Evolutionary conservation across 2,888 invertebrate species (phyloP).

Genomic region (Neoitamus cyanurus): DNA sequence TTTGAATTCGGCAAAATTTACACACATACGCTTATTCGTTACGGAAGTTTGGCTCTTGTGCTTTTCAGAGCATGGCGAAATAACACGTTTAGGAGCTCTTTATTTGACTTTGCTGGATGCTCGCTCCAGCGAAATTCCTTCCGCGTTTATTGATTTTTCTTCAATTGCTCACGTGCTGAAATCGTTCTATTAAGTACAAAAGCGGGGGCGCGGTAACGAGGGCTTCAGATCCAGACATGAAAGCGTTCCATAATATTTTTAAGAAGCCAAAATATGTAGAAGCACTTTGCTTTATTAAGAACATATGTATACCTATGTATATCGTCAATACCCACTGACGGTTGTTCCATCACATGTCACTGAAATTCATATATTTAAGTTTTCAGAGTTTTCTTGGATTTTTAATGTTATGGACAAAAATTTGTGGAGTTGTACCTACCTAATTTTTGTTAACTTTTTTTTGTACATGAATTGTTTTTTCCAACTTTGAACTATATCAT

Average conservation of each 20-base stretch:
- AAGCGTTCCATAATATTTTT: neutral
- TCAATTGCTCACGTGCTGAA: neutral
- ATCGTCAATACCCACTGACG: too few species aligned
- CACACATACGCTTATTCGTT: neutral
- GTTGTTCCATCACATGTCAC: too few species aligned
- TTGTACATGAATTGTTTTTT: too few species aligned
- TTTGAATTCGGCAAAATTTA: neutral
- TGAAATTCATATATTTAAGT: too few species aligned
- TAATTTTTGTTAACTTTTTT: too few species aligned
- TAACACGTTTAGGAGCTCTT: neutral
- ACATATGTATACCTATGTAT: too few species aligned
- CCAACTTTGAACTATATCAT: too few species aligned
- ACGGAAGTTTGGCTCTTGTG: neutral
- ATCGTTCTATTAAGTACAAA: neutral
- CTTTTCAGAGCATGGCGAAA: neutral
- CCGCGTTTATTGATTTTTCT: neutral
- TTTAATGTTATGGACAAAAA: too few species aligned
- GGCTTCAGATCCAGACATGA: neutral
- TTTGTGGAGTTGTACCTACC: too few species aligned
- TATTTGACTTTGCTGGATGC: neutral
- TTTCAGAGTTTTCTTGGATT: too few species aligned
- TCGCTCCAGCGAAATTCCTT: neutral
- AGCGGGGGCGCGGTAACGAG: neutral
- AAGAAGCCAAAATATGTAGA: neutral
- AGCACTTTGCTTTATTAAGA: neutral